phyloP scores from a whole-genome alignment of 1,140 invertebrate species.

The Diprion similis region DNA sequence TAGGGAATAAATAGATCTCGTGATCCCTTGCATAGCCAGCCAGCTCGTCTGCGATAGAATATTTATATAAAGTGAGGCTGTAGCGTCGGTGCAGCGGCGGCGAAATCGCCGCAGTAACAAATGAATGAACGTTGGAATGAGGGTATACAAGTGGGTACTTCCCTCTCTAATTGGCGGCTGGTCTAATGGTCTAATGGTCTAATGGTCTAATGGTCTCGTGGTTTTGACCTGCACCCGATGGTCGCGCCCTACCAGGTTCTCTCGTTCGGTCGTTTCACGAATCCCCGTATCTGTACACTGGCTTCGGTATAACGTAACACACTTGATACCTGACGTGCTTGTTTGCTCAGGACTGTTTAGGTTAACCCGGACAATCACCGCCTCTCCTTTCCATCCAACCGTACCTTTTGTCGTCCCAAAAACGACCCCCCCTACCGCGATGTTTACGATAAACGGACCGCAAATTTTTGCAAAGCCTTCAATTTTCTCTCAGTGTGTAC shows the following conservation, averaged over 20 bases:
- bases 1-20: no score
- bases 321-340: background rate
- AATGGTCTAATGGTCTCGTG: constrained; percentile 3
- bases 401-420: background rate
- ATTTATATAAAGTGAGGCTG: no score
- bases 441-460: background rate
- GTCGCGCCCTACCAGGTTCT: background rate
- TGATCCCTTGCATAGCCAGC: no score
- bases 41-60: no score
- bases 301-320: background rate
- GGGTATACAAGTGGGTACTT: constrained; percentile 7
- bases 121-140: constrained; percentile 5
- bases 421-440: background rate
- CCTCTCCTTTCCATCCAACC: no score
- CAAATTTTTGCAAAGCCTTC: background rate
- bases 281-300: background rate
- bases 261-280: background rate
- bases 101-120: background rate
- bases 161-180: constrained; percentile 6
- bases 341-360: background rate
- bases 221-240: background rate
- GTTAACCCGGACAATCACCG: background rate
- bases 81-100: background rate
- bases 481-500: background rate
- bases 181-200: constrained; percentile 5